These are phyloP conservation scores for Tokudaia muenninki DNA, from an alignment of 2,797 vertebrate species.

Conservation along the genomic window DNA sequence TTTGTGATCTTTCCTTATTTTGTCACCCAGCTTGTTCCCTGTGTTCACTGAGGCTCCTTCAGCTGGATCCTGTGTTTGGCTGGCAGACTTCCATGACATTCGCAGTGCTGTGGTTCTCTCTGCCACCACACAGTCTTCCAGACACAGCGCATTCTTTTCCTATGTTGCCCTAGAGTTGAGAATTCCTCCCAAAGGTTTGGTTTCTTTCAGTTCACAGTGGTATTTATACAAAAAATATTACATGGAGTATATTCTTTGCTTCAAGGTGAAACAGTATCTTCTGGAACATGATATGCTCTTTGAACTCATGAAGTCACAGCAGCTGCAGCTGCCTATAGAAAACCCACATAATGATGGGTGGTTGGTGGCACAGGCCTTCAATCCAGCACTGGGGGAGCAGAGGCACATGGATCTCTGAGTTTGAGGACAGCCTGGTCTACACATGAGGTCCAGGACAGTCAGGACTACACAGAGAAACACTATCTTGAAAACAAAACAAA, in stretches of 20 bases:
- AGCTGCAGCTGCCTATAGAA: background rate
- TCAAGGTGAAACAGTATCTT: background rate
- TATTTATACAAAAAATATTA: background rate
- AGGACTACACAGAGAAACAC: background rate
- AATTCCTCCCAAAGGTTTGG: background rate
- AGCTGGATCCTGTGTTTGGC: background rate
- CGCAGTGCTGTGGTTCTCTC: background rate
- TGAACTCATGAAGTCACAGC: background rate
- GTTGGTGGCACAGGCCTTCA: background rate
- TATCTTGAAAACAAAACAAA: background rate
- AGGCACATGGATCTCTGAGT: background rate
- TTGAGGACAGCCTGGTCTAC: background rate
- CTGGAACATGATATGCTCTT: background rate
- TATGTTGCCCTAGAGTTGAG: background rate
- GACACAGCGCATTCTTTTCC: background rate
- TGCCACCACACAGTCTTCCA: background rate
- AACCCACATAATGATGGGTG: fast-evolving
- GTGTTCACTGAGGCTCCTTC: background rate
- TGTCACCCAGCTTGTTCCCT: background rate
- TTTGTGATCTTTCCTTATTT: background rate
- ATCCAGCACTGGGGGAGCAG: too few species aligned
- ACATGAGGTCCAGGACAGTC: background rate
- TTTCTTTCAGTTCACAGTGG: background rate
- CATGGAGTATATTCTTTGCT: background rate
- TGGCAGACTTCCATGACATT: background rate